Conservation (phyloP, 1,140 invertebrate species). For the Gryon sp. region DNA sequence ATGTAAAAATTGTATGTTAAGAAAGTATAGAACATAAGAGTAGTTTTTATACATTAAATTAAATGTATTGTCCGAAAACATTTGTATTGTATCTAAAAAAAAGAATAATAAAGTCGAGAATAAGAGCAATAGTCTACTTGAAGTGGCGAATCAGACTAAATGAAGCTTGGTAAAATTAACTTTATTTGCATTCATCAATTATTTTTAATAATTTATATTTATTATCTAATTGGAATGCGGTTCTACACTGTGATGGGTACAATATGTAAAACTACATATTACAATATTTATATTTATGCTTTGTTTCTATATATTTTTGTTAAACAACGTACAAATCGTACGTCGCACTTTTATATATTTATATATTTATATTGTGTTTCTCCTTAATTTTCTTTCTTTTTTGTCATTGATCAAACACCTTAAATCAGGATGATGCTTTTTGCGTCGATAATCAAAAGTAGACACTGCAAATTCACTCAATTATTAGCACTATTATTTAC, state of each 20-base stretch:
- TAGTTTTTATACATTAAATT: too few species aligned
- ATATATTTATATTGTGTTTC: slow-evolving; percentile 60
- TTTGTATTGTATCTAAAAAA: too few species aligned
- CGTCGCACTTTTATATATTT: slow-evolving; percentile 59
- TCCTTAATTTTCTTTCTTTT: slow-evolving; percentile 17
- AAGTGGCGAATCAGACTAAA: slow-evolving; percentile 41
- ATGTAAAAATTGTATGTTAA: too few species aligned
- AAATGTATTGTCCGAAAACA: too few species aligned
- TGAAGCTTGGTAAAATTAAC: slow-evolving; percentile 73
- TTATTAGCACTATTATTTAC: slow-evolving; percentile 60
- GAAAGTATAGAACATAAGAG: too few species aligned
- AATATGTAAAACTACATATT: slow-evolving; percentile 79
- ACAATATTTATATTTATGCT: slow-evolving; percentile 73
- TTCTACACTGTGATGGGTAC: slow-evolving; percentile 77
- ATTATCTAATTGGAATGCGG: slow-evolving; percentile 78
- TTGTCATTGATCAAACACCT: too few species aligned
- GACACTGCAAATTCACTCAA: slow-evolving; percentile 59
- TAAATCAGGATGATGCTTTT: slow-evolving; percentile 51
- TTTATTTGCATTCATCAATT: slow-evolving; percentile 68
- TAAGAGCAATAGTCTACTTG: too few species aligned
- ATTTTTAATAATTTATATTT: slow-evolving; percentile 65
- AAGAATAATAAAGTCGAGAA: too few species aligned
- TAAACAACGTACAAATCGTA: slow-evolving; percentile 44
- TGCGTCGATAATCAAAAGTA: slow-evolving; percentile 54
- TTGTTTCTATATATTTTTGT: slow-evolving; percentile 64